A percentile compares a stretch with the other conserved stretches of the same genome.
Evolutionary conservation across 2,888 invertebrate species (phyloP).

Genomic region (Caenorhabditis afra): DNA sequence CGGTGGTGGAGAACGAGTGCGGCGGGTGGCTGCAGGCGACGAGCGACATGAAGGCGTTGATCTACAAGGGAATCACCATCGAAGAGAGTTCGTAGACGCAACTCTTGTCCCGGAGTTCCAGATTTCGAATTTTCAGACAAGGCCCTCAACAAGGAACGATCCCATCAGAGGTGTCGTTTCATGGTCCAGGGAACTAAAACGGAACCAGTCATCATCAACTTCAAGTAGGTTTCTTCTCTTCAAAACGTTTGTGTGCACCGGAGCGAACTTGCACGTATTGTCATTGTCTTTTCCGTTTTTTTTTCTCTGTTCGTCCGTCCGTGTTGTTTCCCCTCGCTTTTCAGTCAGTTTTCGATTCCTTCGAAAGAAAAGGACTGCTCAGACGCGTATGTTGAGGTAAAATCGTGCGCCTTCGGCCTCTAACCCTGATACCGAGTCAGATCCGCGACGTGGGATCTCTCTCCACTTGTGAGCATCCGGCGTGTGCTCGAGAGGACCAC

Average conservation of each 20-base stretch:
- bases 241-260: not conserved
- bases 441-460: conserved; percentile 60
- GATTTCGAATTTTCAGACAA: conserved; percentile 41
- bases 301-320: not conserved
- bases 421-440: not conserved
- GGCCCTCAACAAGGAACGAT: conserved; percentile 22
- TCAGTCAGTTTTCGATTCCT: conserved; percentile 44
- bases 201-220: conserved; percentile 66
- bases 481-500: conserved; percentile 48
- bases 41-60: conserved; percentile 38
- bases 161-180: conserved; percentile 72
- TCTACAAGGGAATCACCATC: conserved; percentile 27
- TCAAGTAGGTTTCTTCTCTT: conserved; percentile 58
- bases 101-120: not conserved
- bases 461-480: conserved; percentile 59
- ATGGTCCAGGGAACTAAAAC: conserved; percentile 69
- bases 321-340: not conserved
- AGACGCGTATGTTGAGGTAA: conserved; percentile 47
- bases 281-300: not conserved
- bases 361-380: conserved; percentile 41
- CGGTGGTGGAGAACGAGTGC: conserved; percentile 62
- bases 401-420: too few species aligned
- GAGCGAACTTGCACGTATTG: not conserved
- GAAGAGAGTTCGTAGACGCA: conserved; percentile 40
- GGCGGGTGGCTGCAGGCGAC: conserved; percentile 68